Evolutionary conservation across 2,888 invertebrate species (phyloP).

Genomic region (Stratiomys singularior): DNA sequence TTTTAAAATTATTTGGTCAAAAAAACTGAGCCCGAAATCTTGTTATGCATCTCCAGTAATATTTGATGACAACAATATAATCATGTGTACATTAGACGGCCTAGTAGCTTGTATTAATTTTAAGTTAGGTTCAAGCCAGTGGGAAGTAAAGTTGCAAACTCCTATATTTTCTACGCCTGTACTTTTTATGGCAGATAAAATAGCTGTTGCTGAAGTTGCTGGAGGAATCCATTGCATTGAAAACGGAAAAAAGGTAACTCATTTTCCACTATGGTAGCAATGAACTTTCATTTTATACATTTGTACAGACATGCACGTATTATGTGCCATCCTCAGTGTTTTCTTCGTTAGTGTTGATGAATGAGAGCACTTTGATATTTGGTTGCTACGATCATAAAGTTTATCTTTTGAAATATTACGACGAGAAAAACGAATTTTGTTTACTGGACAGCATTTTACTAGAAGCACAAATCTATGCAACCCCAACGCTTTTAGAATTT

Average conservation of each 20-base stretch:
- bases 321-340: conserved; percentile 75
- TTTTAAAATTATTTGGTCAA: conserved; percentile 57
- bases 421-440: conserved; percentile 61
- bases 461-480: conserved; percentile 74
- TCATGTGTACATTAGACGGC: conserved; percentile 70
- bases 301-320: conserved; percentile 72
- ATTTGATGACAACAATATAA: conserved; percentile 57
- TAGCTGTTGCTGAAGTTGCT: conserved; percentile 61
- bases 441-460: conserved; percentile 70
- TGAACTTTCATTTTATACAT: conserved; percentile 51
- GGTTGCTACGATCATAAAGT: conserved; percentile 79
- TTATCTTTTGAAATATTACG: conserved; percentile 71
- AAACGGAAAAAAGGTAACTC: conserved; percentile 66
- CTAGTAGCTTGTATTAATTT: conserved; percentile 66
- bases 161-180: conserved; percentile 73
- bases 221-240: conserved; percentile 70
- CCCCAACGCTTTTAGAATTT: conserved; percentile 69
- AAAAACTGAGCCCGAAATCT: conserved; percentile 65
- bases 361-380: conserved; percentile 68
- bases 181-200: conserved; percentile 54
- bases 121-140: conserved; percentile 66
- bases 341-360: conserved; percentile 72
- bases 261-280: not conserved
- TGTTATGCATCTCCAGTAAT: conserved; percentile 67
- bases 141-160: conserved; percentile 66